These are phyloP conservation scores for Augochlorella aurata DNA, from an alignment of 2,888 invertebrate species.

Conservation along the genomic window DNA sequence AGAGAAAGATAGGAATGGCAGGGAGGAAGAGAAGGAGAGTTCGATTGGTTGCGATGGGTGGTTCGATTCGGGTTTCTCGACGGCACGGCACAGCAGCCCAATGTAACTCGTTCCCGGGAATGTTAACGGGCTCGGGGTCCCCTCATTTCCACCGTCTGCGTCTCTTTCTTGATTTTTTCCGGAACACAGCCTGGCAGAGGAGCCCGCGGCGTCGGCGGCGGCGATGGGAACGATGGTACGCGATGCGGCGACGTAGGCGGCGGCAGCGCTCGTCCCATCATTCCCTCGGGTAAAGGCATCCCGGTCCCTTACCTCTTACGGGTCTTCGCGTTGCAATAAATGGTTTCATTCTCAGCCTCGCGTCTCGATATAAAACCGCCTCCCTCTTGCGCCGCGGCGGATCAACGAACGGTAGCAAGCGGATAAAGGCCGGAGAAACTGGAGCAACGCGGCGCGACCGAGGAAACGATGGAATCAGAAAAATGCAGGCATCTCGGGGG, in stretches of 20 bases:
- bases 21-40: background rate
- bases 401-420: constrained; percentile 28
- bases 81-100: background rate
- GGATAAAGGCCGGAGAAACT: constrained; percentile 63
- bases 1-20: background rate
- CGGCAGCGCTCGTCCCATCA: constrained; percentile 54
- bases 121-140: constrained; percentile 54
- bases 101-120: constrained; percentile 39
- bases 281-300: constrained; percentile 68
- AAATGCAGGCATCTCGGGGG: constrained; percentile 78
- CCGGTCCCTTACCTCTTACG: constrained; percentile 65
- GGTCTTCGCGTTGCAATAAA: constrained; percentile 76
- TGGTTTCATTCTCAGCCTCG: constrained; percentile 78
- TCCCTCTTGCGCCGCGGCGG: constrained; percentile 39
- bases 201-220: constrained; percentile 51
- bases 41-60: constrained; percentile 28
- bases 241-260: too few species aligned
- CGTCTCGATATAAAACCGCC: constrained; percentile 72
- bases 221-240: constrained; percentile 10
- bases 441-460: constrained; percentile 63
- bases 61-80: constrained; percentile 32
- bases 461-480: constrained; percentile 75
- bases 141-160: constrained; percentile 60
- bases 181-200: constrained; percentile 41
- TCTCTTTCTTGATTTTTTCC: constrained; percentile 60